Base-by-base conservation (phyloP, 2,797 vertebrate genomes). In the Notoglanidium macrostoma region DNA sequence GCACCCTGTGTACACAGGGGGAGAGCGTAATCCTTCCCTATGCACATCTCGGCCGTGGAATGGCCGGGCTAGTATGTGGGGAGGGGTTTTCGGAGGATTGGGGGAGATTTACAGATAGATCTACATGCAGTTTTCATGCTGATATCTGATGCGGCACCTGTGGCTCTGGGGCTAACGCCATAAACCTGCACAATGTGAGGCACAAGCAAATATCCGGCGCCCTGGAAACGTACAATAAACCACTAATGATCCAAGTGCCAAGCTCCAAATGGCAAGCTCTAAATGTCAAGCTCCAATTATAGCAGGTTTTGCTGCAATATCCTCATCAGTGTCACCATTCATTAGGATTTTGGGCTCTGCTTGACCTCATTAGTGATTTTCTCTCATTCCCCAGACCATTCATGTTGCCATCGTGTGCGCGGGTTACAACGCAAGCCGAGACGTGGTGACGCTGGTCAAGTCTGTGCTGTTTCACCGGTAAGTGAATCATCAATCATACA, bases 381-480 rank as follows among this genome's bases (percentile, higher is more conserved):
- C 87, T n/a, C 88, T 92, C 89, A 67, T 90, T 88, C 85, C 63
- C 59, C 92, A 97, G 96, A 96, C 95, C 0, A 97, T 97, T 93
- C 96, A 97, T 0, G 96, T 97, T 4, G 96, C 96, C 86, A 97
- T 97, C 51, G 96, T 97, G 82, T 97, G 96, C 65, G 96, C 96
- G 15, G 96, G 96, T 6, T 97, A 97, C 88, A 97, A 97, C 0
- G 96, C 96, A 89, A 97, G 96, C 90, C 95, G 96, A 44, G 96
- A 97, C 32, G 96, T 97, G 49, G 96, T 97, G 93, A 97, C 96
- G 1, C 93, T 97, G 74, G 96, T 97, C 92, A 97, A 97, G 87
- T 97, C 96, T 2, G 96, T 97, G 89, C 94, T 97, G 54, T 97
- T 97, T 91, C 96, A 97, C 92, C 95, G 96, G 96, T 97, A 95